Conservation (phyloP, 1,140 invertebrate species). For the Drosophila santomea region DNA sequence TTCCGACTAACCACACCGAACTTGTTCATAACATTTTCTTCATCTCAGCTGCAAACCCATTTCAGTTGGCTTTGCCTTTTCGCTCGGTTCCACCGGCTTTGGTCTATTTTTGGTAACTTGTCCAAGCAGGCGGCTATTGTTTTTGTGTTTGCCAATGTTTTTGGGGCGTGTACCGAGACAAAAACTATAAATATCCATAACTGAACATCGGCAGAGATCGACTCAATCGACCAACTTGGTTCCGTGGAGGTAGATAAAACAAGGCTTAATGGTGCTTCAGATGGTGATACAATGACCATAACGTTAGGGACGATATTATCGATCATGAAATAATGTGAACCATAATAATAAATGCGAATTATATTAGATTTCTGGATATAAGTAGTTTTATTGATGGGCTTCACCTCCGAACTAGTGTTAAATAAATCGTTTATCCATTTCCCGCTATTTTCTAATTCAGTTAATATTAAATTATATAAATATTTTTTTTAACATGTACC, state of each 20-base stretch:
- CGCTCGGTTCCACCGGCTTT: conserved; percentile 28
- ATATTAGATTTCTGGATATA: background rate
- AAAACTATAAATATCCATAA: conserved; percentile 61
- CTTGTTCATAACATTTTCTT: conserved; percentile 35
- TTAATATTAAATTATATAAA: too few species aligned
- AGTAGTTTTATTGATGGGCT: background rate
- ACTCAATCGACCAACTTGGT: conserved; percentile 2
- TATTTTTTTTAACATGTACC: too few species aligned
- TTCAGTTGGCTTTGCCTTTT: conserved; percentile 31
- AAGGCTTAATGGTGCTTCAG: background rate
- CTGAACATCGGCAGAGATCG: conserved; percentile 41
- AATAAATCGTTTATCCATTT: too few species aligned
- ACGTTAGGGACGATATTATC: background rate
- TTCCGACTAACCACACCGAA: conserved; percentile 25
- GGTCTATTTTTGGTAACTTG: conserved; percentile 82
- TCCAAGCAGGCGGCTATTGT: conserved; percentile 65
- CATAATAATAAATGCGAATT: background rate
- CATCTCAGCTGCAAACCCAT: conserved; percentile 20
- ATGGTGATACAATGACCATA: background rate
- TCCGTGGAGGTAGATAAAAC: conserved; percentile 15
- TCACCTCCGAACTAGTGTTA: too few species aligned
- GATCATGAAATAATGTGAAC: background rate
- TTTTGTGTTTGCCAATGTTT: conserved; percentile 35
- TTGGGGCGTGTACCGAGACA: conserved; percentile 60
- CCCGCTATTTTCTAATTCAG: too few species aligned